A percentile compares a stretch with the other conserved stretches of the same genome.
Evolutionary conservation across 2,113 vertebrate species (phyloP).

Genomic region (Stigmatopora argus): DNA sequence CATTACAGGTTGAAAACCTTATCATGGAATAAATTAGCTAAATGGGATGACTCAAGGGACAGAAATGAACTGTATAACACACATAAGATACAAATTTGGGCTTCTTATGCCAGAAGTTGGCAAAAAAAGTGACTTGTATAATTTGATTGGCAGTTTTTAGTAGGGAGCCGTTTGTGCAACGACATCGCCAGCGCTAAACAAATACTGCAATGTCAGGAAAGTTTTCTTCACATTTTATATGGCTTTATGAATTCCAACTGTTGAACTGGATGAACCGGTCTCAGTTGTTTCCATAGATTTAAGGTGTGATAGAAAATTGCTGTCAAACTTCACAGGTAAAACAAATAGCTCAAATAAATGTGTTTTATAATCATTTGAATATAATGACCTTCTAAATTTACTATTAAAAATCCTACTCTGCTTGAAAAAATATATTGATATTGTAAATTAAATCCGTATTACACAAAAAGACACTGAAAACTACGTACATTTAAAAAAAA

Average conservation of each 20-base stretch:
- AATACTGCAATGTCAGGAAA: conserved; percentile 2
- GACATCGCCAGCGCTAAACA: background rate
- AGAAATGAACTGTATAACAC: background rate
- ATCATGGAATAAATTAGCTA: too few relatives aligned
- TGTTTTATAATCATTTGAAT: background rate
- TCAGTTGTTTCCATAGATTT: conserved; percentile 23
- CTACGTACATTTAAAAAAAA: too few relatives aligned
- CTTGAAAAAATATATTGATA: background rate
- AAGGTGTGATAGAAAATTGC: conserved; percentile 20
- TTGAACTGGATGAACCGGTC: conserved; percentile 59
- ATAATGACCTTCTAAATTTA: background rate
- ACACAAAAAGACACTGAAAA: too few relatives aligned
- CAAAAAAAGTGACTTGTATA: too few relatives aligned
- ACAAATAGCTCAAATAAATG: conserved; percentile 7
- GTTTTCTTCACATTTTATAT: conserved; percentile 48
- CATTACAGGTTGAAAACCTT: too few relatives aligned
- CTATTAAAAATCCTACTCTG: background rate
- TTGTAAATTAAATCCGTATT: too few relatives aligned
- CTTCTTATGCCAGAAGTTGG: too few relatives aligned
- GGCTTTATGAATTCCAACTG: conserved; percentile 15
- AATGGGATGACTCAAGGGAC: background rate
- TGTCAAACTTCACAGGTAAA: background rate
- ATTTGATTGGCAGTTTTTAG: too few relatives aligned
- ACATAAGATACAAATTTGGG: too few relatives aligned
- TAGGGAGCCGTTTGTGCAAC: too few relatives aligned